Base-by-base conservation (phyloP, 2,888 invertebrate genomes). In the Lobophora halterata region DNA sequence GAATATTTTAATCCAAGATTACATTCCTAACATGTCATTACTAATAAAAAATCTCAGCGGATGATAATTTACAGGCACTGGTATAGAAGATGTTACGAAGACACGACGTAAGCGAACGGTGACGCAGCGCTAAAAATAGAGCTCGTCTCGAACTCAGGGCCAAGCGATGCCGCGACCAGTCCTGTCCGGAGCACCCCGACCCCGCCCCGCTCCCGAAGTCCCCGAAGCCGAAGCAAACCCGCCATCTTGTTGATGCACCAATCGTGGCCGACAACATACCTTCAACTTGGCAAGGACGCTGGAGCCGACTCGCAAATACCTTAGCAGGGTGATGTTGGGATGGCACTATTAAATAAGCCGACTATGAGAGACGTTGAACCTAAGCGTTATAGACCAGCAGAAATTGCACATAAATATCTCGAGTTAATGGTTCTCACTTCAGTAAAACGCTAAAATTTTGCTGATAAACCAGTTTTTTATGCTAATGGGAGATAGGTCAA, bases 91-190 rank as follows among this genome's bases (percentile, higher is more conserved):
- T 25, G 21, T 37, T 31, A 25, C 25, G 37, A 26, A 67, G 61
- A 14, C 30, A 18, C 60, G 36, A 61, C 63, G 65, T 65, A 61
- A 65, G 74, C 71, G 72, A 71, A 65, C 71, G 76, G 79, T 85
- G 86, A 83, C 85, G 82, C 83, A 81, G 73, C 78, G 80, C 86
- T 86, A 86, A 78, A 88, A 86, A 87, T 86, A 86, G 83, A 79
- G 75, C 64, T 67, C 54, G 59, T 53, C 56, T 64, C 62, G 65
- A 64, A 58, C 41, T 55, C 69, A 70, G 68, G 67, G 64, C 58
- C 51, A 52, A 41, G 48, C 49, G 38, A 36, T 34, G 46, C 61
- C 53, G 60, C 53, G 51, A 5, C 27, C 58, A 53, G 65, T 65
- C 68, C 69, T 61, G 67, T 62, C 71, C 63, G 55, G 65, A 9